Conservation (phyloP, 1,140 invertebrate species). For the Batillaria attramentaria region DNA sequence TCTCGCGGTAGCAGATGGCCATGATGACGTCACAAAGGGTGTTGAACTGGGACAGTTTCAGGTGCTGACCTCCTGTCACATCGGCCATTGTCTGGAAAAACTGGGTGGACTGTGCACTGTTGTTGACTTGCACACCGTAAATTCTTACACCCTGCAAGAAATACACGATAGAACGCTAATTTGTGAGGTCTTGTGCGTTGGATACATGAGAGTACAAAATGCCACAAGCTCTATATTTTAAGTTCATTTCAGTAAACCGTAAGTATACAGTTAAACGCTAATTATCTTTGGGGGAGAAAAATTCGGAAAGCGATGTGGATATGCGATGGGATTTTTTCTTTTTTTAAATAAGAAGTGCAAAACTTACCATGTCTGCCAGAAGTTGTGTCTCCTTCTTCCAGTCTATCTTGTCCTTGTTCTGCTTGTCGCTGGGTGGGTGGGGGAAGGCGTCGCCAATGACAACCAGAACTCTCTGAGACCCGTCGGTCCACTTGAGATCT, state of each 20-base stretch:
- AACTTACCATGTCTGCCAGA: conserved; percentile 24
- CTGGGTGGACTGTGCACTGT: not conserved
- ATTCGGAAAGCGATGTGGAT: not conserved
- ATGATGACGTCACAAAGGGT: conserved; percentile 55
- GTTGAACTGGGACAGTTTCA: conserved; percentile 47
- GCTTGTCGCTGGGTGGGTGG: conserved; percentile 55
- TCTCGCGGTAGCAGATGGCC: conserved; percentile 57
- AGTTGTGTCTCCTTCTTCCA: conserved; percentile 58
- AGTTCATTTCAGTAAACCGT: not conserved
- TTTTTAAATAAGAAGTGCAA: not conserved
- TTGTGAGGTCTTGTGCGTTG: too few species aligned
- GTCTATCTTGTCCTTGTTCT: conserved; percentile 58
- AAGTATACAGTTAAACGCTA: not conserved
- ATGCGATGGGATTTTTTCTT: too few species aligned
- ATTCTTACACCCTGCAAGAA: conserved; percentile 44
- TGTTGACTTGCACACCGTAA: conserved; percentile 48
- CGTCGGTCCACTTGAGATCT: conserved; percentile 53
- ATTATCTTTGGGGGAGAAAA: not conserved
- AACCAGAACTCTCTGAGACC: conserved; percentile 56
- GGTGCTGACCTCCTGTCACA: conserved; percentile 44
- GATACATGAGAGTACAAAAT: not conserved
- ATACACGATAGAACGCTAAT: not conserved
- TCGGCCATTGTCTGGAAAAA: conserved; percentile 46
- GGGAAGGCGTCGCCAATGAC: conserved; percentile 67
- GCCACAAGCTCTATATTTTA: not conserved